Base-by-base conservation (phyloP, 2,888 invertebrate genomes). In the Clunio marinus region DNA sequence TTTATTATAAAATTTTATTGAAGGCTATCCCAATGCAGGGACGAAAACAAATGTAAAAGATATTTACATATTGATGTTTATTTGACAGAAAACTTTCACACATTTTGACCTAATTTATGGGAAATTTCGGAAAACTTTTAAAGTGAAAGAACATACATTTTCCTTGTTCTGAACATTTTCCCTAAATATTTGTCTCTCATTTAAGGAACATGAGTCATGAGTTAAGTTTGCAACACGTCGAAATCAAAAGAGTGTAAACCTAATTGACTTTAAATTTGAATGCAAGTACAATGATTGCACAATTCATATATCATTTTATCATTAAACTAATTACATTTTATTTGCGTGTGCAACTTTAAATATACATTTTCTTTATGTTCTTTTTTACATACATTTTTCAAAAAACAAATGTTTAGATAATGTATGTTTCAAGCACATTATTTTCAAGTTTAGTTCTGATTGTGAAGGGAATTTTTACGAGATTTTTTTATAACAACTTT, bases 381-480 rank as follows among this genome's bases (percentile, higher is more conserved):
- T 32, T 32, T 32, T 32, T 32, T 17, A 27, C 25, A 57, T 22
- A 27, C 17, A 27, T 57, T 57, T 57, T 24, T 27, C 57, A 25
- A 27, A 57, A 25, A 57, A 25, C 13, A 27, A 27, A 8, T 57
- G 57, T 57, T n/a, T 57, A 57, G 57, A 57, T 57, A 57, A 57
- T 57, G 25, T 57, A n/a, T 57, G n/a, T 25, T 57, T 57, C n/a
- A 27, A 25, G 57, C 57, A 57, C 25, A 57, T 25, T 57, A 57
- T 57, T 27, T 57, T 57, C 27, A 24, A 57, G 27, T 27, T 57
- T 57, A n/a, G n/a, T 57, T 57, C 17, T 17, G 20, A 22, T 63
- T 63, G 63, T 25, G 63, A 62, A 63, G 63, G 63, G 46, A 63
- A 63, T 17, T 58, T 63, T 63, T 63, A 45, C 63, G 45, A 66